Conservation (phyloP, 2,888 invertebrate species). For the Oeneis ivallda region DNA sequence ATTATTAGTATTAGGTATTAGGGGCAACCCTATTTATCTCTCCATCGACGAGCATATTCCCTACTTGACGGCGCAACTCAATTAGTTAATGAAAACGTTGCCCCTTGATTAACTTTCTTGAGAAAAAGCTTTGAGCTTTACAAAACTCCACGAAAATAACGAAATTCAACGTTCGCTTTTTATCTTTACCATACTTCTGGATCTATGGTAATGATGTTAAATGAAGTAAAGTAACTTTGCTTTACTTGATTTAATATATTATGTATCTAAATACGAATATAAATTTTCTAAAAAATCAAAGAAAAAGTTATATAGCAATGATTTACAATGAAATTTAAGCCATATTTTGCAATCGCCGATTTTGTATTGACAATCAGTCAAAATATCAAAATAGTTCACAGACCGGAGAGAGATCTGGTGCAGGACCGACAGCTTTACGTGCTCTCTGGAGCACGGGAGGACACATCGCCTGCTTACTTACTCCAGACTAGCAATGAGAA, state of each 20-base stretch:
- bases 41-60: constrained; percentile 51
- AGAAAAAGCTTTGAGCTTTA: constrained; percentile 38
- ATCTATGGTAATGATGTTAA: constrained; percentile 13
- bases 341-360: too few relatives aligned
- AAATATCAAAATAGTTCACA: neutral
- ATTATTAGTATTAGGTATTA: too few relatives aligned
- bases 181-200: constrained; percentile 15
- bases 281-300: neutral
- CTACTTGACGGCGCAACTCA: constrained; percentile 61
- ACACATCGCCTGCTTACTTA: constrained; percentile 2
- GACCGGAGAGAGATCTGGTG: too few relatives aligned
- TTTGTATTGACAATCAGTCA: neutral
- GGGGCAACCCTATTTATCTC: constrained; percentile 28
- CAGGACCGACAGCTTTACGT: too few relatives aligned
- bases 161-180: constrained; percentile 24
- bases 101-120: constrained; percentile 51
- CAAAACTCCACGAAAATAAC: constrained; percentile 27
- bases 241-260: too few relatives aligned
- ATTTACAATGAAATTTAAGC: too few relatives aligned
- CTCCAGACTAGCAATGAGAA: too few relatives aligned
- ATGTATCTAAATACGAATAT: neutral
- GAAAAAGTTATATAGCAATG: neutral
- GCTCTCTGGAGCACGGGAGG: neutral
- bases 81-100: constrained; percentile 77
- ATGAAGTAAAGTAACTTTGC: constrained; percentile 5